phyloP scores from a whole-genome alignment of 2,113 vertebrate genomes.

The Antennarius striatus region DNA sequence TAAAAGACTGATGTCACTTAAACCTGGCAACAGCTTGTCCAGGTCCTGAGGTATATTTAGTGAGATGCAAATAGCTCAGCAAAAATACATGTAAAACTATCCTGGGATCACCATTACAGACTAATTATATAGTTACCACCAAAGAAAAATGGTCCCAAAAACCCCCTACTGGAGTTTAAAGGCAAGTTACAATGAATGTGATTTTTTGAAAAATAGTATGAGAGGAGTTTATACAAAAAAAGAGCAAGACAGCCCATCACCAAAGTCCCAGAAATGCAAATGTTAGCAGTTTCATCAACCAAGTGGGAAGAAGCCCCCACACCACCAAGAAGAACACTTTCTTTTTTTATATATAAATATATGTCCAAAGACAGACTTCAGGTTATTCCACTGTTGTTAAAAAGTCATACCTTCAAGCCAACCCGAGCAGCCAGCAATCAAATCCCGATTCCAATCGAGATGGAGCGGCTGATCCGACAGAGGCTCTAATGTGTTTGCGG shows the following conservation, averaged over 20 bases:
- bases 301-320: slow-evolving; percentile 26
- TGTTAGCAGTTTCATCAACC: slow-evolving; percentile 46
- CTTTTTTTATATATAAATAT: neutral
- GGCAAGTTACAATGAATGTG: slow-evolving; percentile 1
- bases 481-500: slow-evolving; percentile 27
- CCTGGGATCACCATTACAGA: slow-evolving; percentile 48
- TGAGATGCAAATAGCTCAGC: slow-evolving; percentile 69
- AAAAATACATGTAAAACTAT: slow-evolving; percentile 65
- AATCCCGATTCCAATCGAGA: slow-evolving; percentile 37
- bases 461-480: slow-evolving; percentile 17
- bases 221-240: too few relatives aligned
- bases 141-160: slow-evolving; percentile 37
- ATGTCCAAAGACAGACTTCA: neutral
- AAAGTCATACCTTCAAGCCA: slow-evolving; percentile 56
- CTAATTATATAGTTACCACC: slow-evolving; percentile 40
- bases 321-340: slow-evolving; percentile 25
- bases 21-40: slow-evolving; percentile 10
- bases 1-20: slow-evolving; percentile 30
- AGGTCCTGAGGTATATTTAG: slow-evolving; percentile 67
- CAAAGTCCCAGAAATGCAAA: slow-evolving; percentile 41
- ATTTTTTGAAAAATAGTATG: neutral
- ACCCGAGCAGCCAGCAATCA: slow-evolving; percentile 9
- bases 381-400: neutral
- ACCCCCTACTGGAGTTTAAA: slow-evolving; percentile 1
- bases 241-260: slow-evolving; percentile 49